Evolutionary conservation across 2,888 invertebrate species (phyloP).

Genomic region (Eurois occulta): DNA sequence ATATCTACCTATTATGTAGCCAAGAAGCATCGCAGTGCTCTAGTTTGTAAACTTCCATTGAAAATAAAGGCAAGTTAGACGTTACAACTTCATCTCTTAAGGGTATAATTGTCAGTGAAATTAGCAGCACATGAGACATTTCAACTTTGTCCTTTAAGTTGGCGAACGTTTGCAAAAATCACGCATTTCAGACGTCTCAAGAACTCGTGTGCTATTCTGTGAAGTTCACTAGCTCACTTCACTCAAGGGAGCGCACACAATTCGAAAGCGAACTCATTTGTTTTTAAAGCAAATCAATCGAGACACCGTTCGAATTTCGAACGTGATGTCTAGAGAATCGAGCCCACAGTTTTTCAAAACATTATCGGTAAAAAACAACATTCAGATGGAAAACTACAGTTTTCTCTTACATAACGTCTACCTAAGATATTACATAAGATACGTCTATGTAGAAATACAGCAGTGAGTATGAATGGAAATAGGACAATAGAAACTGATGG

Average conservation of each 20-base stretch:
- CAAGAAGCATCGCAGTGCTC: background rate
- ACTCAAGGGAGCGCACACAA: background rate
- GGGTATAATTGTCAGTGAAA: background rate
- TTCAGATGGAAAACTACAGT: background rate
- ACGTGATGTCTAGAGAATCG: background rate
- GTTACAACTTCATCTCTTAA: background rate
- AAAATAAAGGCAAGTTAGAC: background rate
- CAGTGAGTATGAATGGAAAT: background rate
- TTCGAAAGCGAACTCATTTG: background rate
- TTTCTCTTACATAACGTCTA: background rate
- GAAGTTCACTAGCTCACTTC: background rate
- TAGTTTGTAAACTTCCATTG: background rate
- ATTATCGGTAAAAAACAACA: background rate
- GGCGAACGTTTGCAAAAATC: background rate
- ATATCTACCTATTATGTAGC: background rate
- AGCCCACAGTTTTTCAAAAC: background rate
- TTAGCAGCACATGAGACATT: constrained; percentile 1
- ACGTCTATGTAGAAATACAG: background rate
- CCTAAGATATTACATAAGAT: background rate
- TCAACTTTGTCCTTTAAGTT: constrained; percentile 1
- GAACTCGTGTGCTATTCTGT: background rate
- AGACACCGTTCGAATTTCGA: background rate
- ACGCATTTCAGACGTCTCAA: background rate
- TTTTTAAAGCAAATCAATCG: background rate
- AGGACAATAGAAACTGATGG: constrained; percentile 16